Percentiles rank a stretch among this genome's conserved stretches.
Evolutionary conservation across 1,140 invertebrate species (phyloP).

Genomic region (Sycophaga agraensis): DNA sequence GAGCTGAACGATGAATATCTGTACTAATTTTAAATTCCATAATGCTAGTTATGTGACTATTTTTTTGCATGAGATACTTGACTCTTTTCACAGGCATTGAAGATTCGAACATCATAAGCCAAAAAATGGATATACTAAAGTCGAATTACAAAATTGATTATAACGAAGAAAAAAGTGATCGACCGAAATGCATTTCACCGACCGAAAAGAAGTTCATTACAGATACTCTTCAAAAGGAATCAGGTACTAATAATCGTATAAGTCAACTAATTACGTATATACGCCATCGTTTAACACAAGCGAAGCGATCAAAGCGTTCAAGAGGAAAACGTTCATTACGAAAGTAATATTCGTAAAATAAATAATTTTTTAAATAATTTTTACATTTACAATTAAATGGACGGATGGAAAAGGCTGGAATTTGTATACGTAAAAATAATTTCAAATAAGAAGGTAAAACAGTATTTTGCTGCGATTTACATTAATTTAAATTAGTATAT

Average conservation of each 20-base stretch:
- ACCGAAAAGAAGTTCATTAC: slow-evolving; percentile 51
- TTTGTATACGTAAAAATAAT: no score
- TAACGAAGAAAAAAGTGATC: slow-evolving; percentile 48
- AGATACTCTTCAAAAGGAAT: slow-evolving; percentile 49
- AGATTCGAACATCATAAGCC: slow-evolving; percentile 52
- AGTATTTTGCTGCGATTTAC: no score
- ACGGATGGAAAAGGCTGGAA: no score
- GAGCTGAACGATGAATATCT: no score
- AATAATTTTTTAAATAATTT: not conserved
- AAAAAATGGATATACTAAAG: slow-evolving; percentile 48
- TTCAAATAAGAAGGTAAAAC: no score
- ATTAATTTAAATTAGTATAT: no score
- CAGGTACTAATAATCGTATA: slow-evolving; percentile 38
- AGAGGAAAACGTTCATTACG: not conserved
- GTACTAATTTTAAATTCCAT: no score
- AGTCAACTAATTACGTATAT: not conserved
- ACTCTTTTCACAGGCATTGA: slow-evolving; percentile 39
- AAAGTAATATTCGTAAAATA: no score
- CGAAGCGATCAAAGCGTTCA: slow-evolving; percentile 14
- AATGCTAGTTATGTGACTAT: no score
- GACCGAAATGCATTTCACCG: slow-evolving; percentile 49
- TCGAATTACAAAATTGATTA: slow-evolving; percentile 44
- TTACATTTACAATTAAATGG: not conserved
- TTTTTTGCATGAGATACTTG: not conserved
- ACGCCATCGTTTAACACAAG: not conserved